These are phyloP conservation scores for Euschistus heros DNA, from an alignment of 1,140 invertebrate genomes.

Conservation along the genomic window DNA sequence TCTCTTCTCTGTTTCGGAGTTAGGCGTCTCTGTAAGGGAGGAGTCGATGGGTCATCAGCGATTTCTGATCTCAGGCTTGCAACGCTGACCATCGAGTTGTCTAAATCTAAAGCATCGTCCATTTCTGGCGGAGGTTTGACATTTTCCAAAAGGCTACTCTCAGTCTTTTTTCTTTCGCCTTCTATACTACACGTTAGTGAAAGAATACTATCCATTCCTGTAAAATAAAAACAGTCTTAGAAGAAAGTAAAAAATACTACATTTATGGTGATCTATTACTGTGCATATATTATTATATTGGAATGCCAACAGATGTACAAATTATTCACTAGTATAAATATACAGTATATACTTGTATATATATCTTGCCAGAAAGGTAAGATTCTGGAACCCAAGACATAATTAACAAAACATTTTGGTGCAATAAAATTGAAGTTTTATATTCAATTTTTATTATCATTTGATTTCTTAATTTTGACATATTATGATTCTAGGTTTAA, in stretches of 20 bases:
- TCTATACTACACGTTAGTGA: constrained; percentile 46
- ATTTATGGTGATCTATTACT: too few relatives aligned
- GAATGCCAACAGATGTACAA: too few relatives aligned
- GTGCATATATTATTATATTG: too few relatives aligned
- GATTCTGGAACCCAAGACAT: too few relatives aligned
- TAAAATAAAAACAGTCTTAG: neutral
- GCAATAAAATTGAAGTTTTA: too few relatives aligned
- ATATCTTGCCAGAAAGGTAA: too few relatives aligned
- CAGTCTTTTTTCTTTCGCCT: constrained; percentile 31
- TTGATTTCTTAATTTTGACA: too few relatives aligned
- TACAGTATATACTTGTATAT: too few relatives aligned
- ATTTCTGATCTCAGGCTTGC: constrained; percentile 50
- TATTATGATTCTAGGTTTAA: too few relatives aligned
- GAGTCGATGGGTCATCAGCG: constrained; percentile 29
- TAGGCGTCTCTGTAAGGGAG: constrained; percentile 32
- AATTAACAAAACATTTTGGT: too few relatives aligned
- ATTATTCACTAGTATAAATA: too few relatives aligned
- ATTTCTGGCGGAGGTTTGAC: constrained; percentile 72
- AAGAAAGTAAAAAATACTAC: neutral
- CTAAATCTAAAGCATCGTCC: constrained; percentile 58
- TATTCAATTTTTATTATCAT: too few relatives aligned
- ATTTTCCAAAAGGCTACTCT: constrained; percentile 48
- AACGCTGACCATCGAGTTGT: constrained; percentile 70
- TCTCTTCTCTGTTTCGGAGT: constrained; percentile 65
- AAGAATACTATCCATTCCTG: constrained; percentile 46